These are phyloP conservation scores for Mus musculus DNA, from an alignment of 2,113 vertebrate species.

Conservation along the genomic window DNA sequence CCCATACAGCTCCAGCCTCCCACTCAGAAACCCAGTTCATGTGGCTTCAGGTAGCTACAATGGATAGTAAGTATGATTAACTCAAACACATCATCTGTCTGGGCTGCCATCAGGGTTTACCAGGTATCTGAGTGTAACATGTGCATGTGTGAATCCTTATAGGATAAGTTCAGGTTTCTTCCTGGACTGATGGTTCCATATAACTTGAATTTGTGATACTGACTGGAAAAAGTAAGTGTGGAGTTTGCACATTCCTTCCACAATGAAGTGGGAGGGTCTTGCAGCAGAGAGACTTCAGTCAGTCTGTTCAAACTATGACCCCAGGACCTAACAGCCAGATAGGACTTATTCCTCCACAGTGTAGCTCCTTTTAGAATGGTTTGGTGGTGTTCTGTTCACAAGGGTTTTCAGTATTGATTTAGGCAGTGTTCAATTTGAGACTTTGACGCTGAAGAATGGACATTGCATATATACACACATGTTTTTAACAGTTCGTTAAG, in stretches of 20 bases:
- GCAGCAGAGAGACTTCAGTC: neutral
- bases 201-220: neutral
- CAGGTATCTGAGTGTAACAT: neutral
- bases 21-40: too few relatives aligned
- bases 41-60: too few relatives aligned
- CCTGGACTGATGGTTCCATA: neutral
- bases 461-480: neutral
- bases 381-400: neutral
- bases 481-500: neutral
- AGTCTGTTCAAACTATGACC: neutral
- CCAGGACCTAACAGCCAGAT: neutral
- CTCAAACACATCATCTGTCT: neutral
- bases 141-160: neutral
- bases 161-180: neutral
- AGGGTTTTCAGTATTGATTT: neutral
- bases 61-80: neutral
- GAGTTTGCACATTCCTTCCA: neutral
- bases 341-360: neutral
- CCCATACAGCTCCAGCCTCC: too few relatives aligned
- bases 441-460: neutral
- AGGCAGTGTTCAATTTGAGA: neutral
- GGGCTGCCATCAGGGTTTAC: neutral
- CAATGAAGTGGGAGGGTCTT: neutral
- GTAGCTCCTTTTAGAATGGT: neutral
- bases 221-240: neutral